Evolutionary conservation across 2,888 invertebrate species (phyloP), one percentile per base, ranked within the genome.

Genomic region (Lycophotia porphyrea): DNA sequence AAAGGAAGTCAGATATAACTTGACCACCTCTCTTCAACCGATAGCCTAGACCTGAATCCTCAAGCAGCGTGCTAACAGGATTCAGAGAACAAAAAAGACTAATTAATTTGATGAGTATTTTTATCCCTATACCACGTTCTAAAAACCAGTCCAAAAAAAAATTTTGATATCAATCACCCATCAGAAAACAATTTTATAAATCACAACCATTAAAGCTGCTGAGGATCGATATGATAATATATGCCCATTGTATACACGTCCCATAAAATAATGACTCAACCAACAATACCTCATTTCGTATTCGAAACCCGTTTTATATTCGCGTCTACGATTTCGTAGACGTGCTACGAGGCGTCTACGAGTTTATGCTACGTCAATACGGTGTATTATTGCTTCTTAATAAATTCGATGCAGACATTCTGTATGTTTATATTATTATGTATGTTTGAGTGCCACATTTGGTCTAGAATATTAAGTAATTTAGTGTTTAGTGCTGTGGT

Each of bases 291-390:
- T 81, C 78, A 85, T 84, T 87, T 66, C 13, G 77, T 85, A 85
- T 84, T 85, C 81, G 67, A 60, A 68, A 70, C 70, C 72, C 76
- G 86, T 84, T 86, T 86, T 82, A 86, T 84, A 86, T 86, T 84
- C 75, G 67, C 78, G 66, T 79, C 87, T 85, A 83, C 84, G 84
- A 80, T 74, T 63, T 81, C 82, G 86, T 86, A 86, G 87, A 84
- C 85, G 85, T 89, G 89, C 89, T 87, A 88, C 85, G 81, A 80
- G 63, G 42, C 52, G 55, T 66, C 77, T 81, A 82, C 83, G 72
- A 82, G 71, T 78, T 74, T 76, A 75, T 77, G 64, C 71, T 66
- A 73, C 76, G 80, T 72, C 74, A 77, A 76, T 84, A 76, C 60
- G 61, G 34, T 49, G 31, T 81, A 67, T 78, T 80, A 82, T 74